Evolutionary conservation across 2,888 invertebrate genomes (phyloP).

Genomic region (Phasia obesa): DNA sequence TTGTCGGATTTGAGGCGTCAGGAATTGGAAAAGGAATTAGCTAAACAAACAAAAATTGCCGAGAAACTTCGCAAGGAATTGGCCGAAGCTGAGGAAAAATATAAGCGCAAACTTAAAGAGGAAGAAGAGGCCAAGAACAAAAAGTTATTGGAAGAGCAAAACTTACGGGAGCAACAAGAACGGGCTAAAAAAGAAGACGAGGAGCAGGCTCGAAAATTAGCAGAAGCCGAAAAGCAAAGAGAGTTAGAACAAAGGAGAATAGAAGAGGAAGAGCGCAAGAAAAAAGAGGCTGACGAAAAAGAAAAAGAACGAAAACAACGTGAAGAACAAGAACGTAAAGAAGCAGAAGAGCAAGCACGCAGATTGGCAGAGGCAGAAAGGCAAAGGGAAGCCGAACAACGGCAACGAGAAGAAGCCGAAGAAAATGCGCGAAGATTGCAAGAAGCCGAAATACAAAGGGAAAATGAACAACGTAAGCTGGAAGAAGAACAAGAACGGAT

Average conservation of each 20-base stretch:
- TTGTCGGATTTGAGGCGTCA: conserved; percentile 68
- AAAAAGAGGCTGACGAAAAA: conserved; percentile 62
- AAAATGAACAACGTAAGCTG: conserved; percentile 47
- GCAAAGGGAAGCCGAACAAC: conserved; percentile 60
- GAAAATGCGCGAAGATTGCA: not conserved
- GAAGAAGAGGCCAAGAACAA: conserved; percentile 64
- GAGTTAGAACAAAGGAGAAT: conserved; percentile 57
- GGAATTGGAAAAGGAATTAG: conserved; percentile 77
- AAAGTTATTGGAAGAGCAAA: conserved; percentile 69
- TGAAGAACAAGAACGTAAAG: conserved; percentile 54
- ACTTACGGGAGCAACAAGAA: conserved; percentile 61
- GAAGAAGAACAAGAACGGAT: conserved; percentile 61
- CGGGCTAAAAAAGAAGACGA: conserved; percentile 58
- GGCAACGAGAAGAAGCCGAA: conserved; percentile 39
- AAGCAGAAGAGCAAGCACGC: conserved; percentile 51
- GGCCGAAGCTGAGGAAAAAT: conserved; percentile 76
- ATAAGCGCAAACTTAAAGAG: conserved; percentile 73
- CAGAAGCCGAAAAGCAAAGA: conserved; percentile 68
- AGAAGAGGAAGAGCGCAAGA: conserved; percentile 46
- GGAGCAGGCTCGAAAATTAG: conserved; percentile 21
- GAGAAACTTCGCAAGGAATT: conserved; percentile 77
- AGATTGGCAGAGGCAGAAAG: conserved; percentile 65
- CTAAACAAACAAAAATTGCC: conserved; percentile 77
- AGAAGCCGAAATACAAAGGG: conserved; percentile 38
- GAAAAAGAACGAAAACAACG: conserved; percentile 61